Conservation (phyloP, 2,797 vertebrate species). For the Babyrousa celebensis region DNA sequence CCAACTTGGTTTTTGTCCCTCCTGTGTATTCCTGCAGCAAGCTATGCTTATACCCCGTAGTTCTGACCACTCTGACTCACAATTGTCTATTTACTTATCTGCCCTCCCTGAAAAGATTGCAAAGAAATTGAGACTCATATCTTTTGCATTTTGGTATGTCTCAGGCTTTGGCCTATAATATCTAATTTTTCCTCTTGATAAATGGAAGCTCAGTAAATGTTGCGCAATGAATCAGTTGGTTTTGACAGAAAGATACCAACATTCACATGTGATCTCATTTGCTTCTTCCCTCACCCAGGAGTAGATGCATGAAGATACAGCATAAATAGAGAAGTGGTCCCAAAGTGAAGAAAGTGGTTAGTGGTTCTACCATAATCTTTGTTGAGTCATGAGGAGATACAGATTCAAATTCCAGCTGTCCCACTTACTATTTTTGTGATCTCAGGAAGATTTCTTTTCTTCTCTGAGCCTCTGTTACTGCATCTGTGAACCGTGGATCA, state of each 20-base stretch:
- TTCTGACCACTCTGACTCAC: background rate
- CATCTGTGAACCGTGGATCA: background rate
- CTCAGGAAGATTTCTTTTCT: background rate
- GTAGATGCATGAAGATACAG: background rate
- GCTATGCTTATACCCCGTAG: background rate
- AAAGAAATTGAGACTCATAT: background rate
- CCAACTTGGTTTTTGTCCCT: background rate
- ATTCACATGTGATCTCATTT: background rate
- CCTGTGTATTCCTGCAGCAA: background rate
- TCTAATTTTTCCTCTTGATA: background rate
- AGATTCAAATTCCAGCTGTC: conserved; percentile 23
- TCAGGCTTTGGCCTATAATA: background rate
- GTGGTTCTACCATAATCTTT: background rate
- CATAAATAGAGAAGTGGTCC: background rate
- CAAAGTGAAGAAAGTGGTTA: background rate
- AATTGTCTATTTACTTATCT: background rate
- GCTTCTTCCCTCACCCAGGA: background rate
- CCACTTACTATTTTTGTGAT: background rate
- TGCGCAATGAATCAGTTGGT: background rate
- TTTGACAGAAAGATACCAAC: background rate
- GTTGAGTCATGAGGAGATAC: background rate
- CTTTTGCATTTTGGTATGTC: background rate
- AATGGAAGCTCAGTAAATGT: background rate
- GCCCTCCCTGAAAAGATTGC: background rate
- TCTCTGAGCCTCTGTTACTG: conserved; percentile 15